phyloP scores from a whole-genome alignment of 92 coral and sea anemone genomes.

The Actinernus sp. region DNA sequence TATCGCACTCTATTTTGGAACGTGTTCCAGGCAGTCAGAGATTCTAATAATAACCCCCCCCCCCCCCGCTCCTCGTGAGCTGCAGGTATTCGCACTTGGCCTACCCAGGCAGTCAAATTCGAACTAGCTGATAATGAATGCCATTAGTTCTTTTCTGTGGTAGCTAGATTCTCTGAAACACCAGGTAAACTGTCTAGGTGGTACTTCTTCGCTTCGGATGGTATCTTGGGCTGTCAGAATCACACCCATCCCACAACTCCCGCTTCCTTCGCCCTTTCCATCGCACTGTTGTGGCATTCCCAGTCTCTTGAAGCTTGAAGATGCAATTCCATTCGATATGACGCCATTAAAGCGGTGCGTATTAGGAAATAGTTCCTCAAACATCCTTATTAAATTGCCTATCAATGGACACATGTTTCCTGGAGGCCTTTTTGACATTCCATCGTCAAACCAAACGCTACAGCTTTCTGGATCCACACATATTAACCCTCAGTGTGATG shows the following conservation, averaged over 20 bases:
- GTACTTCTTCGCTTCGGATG: conserved; percentile 1
- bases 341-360: background rate
- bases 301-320: background rate
- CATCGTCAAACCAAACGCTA: background rate
- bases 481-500: conserved; percentile 3
- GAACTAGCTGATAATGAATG: background rate
- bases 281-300: conserved; percentile 9
- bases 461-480: conserved; percentile 3
- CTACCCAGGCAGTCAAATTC: no score
- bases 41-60: no score
- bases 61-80: no score
- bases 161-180: conserved; percentile 24
- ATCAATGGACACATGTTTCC: background rate
- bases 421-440: background rate
- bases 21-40: no score
- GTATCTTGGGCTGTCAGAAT: conserved; percentile 11
- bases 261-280: conserved; percentile 17
- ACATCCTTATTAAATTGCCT: background rate
- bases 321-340: background rate
- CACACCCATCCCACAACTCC: conserved; percentile 28
- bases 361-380: background rate
- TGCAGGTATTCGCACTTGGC: no score
- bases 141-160: conserved; percentile 19
- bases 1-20: no score
- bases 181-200: conserved; percentile 12